These are phyloP conservation scores for Hydropotes inermis DNA, from an alignment of 2,113 vertebrate genomes.

Conservation along the genomic window DNA sequence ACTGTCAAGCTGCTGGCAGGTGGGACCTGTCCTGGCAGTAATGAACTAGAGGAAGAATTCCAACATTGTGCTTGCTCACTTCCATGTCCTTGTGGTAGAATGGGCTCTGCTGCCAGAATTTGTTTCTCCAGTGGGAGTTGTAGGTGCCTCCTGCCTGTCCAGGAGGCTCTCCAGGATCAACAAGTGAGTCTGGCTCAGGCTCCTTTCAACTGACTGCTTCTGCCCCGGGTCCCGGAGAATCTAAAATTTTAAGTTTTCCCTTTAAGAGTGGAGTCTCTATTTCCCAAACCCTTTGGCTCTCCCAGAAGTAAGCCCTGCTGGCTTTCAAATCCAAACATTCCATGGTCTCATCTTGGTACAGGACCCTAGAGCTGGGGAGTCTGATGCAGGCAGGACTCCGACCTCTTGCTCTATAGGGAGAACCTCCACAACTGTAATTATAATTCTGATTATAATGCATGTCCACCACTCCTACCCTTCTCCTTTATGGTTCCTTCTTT, in stretches of 20 bases:
- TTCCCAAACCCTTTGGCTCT: neutral
- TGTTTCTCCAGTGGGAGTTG: neutral
- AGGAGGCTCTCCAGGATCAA: neutral
- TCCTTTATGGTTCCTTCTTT: neutral
- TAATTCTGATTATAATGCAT: neutral
- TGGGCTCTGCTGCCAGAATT: neutral
- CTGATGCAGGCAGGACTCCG: neutral
- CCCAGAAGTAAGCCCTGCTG: neutral
- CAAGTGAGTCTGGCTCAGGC: neutral
- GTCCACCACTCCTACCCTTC: neutral
- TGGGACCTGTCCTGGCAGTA: neutral
- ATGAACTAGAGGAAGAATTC: neutral
- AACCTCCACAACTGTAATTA: neutral
- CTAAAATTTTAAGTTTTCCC: neutral
- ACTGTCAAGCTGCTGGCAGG: neutral
- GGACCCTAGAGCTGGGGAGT: neutral
- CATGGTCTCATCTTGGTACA: neutral
- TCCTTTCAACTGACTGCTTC: neutral
- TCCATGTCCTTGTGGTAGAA: neutral
- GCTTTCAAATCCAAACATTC: neutral
- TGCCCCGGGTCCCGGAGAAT: neutral
- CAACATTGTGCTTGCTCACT: neutral
- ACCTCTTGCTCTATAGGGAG: neutral
- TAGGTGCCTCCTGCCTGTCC: neutral
- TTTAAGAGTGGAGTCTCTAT: neutral